Evolutionary conservation across 53 echinoderm and acorn worm species (phyloP), one percentile per base, ranked within the genome.

Genomic region (Zoroaster sp.): DNA sequence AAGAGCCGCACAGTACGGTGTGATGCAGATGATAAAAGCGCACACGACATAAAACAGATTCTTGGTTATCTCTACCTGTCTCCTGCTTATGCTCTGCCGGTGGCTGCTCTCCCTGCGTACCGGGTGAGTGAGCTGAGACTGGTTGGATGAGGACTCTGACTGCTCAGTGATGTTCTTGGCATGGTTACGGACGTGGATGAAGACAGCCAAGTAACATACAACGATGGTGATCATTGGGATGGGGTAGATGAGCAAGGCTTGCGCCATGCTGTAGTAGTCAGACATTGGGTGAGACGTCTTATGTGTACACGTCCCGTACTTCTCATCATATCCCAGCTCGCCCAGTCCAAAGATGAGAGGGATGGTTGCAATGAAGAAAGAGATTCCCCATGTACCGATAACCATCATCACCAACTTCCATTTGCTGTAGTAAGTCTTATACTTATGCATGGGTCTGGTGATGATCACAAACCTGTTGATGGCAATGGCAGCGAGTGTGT

Each of bases 21-120:
- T 97, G 72, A 97, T 93, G 75, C 97, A 97, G 23, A 97, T 32
- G 7, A 94, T 63, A 76, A 95, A 97, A 28, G 95, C 97, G 45
- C 91, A 90, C n/a, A 97, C 97, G 37, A 97, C 97, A 90, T 93
- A 95, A 63, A 95, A 97, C 44, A 97, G 89, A 74, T 97, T 97
- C 88, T 95, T 95, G 74, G 97, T 95, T 38, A 97, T 94, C 74
- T 97, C 90, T 5, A 97, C 87, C 59, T 97, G 95, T 31, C 93
- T 80, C 55, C 83, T 88, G 87, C 95, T 97, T 67, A 90, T 92
- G 15, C 92, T 73, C 13, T 87, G 77, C 2, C 78, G 87, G 32
- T 88, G 89, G 30, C 86, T 75, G 78, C 94, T 95, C 75, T 94
- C 94, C 25, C 96, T 85, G 4, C 93, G 72, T 37, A 90, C 90